Evolutionary conservation across 2,113 vertebrate genomes (phyloP), one percentile per base, ranked within the genome.

Genomic region (Lucifuga dentata): DNA sequence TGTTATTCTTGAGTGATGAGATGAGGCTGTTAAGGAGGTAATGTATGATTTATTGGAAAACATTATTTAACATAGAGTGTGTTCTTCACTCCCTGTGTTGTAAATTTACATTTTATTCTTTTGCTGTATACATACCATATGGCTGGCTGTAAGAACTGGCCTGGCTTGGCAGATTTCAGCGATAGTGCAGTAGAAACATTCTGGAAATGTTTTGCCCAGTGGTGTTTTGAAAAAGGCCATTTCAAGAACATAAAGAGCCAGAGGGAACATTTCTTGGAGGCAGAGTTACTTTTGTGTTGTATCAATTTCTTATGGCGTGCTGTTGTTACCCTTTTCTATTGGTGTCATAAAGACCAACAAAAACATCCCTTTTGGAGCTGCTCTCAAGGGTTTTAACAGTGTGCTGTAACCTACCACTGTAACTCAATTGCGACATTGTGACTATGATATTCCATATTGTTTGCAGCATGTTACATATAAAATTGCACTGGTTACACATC

Each of bases 201-300:
- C 70, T 58, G 39, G 45, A 83, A 80, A 80, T 61, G 68, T 85
- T 86, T 81, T 83, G 66, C 71, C 76, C 75, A 76, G 64, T 60
- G 73, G 81, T 86, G 62, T 85, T 86, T 76, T 82, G 55, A 67
- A 72, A 83, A 80, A 63, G 78, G 64, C 78, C 80, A 85, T 81
- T 88, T 82, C 40, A 71, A 65, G 70, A 78, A 79, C 68, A 81
- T 69, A 88, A 83, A 81, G 64, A 80, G 72, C 87, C 80, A 63
- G 69, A 85, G 79, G 86, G 76, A 88, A 86, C 83, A 80, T 86
- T 86, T 87, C 76, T 85, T 55, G 35, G 55, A 86, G 74, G 73
- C 68, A 74, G 32, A 64, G 58, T 78, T 74, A 70, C 76, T 84
- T 85, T 80, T 83, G 73, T 86, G 83, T 85, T 77, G 72, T 81